Conservation (phyloP, 2,113 vertebrate genomes). For the Aptenodytes patagonicus region DNA sequence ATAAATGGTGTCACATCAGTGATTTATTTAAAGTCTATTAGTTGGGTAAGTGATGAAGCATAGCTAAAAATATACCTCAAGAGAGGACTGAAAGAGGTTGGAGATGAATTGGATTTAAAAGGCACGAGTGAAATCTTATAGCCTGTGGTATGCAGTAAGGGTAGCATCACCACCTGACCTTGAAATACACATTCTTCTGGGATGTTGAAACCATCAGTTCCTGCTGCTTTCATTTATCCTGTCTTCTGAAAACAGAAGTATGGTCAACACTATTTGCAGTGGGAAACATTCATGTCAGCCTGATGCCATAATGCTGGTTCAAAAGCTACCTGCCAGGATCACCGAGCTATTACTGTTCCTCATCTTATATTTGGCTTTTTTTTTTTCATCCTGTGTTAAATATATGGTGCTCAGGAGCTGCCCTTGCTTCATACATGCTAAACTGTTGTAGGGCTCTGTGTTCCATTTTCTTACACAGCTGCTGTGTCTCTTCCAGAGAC, state of each 20-base stretch:
- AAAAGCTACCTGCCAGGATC: background rate
- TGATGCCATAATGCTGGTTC: background rate
- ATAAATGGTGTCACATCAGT: background rate
- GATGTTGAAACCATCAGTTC: background rate
- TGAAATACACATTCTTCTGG: background rate
- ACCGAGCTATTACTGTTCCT: background rate
- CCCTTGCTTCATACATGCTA: background rate
- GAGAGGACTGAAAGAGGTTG: background rate
- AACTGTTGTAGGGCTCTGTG: background rate
- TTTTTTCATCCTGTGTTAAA: background rate
- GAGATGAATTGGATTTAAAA: background rate
- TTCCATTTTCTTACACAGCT: background rate
- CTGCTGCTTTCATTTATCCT: background rate
- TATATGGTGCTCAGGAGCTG: background rate
- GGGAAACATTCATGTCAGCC: background rate
- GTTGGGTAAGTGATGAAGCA: background rate
- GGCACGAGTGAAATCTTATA: background rate
- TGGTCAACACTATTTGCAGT: background rate
- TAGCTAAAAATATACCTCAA: background rate
- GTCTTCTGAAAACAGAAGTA: background rate
- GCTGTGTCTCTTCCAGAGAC: background rate
- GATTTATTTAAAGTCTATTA: conserved; percentile 6
- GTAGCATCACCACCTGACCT: background rate
- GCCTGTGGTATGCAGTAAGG: background rate
- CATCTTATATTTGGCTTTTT: background rate